Percentiles rank a stretch among this genome's conserved stretches.
Conservation (phyloP, 2,113 vertebrate species). For the Alces alces region DNA sequence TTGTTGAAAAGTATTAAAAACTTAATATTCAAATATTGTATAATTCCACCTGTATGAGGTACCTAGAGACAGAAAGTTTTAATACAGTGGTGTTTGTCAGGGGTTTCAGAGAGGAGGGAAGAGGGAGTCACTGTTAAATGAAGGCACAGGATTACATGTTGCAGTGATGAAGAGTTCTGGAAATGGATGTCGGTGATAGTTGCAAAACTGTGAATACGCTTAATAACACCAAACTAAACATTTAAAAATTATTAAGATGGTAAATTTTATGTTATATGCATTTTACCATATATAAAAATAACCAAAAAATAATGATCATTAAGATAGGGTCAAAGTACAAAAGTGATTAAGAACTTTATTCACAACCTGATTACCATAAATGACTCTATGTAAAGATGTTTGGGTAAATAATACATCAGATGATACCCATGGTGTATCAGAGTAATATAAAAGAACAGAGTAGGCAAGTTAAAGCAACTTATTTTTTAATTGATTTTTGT, state of each 20-base stretch:
- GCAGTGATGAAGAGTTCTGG: not conserved
- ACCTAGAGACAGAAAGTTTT: not conserved
- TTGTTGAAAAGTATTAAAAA: not conserved
- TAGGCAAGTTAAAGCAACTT: not conserved
- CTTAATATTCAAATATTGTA: not conserved
- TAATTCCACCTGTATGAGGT: not conserved
- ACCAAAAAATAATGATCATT: not conserved
- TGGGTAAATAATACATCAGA: not conserved
- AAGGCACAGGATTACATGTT: not conserved
- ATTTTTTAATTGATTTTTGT: not conserved
- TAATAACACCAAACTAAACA: not conserved
- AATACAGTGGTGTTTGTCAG: not conserved
- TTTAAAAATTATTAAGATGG: not conserved
- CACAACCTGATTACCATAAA: not conserved
- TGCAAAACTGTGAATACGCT: not conserved
- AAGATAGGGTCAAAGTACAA: not conserved
- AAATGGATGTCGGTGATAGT: not conserved
- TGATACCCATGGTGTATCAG: not conserved
- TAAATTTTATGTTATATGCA: not conserved
- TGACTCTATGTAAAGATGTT: not conserved
- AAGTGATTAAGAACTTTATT: not conserved
- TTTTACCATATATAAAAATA: not conserved
- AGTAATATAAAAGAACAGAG: not conserved
- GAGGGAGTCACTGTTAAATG: not conserved
- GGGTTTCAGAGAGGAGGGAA: not conserved